Evolutionary conservation across 1,140 invertebrate species (phyloP).

Genomic region (Phthorimaea operculella): DNA sequence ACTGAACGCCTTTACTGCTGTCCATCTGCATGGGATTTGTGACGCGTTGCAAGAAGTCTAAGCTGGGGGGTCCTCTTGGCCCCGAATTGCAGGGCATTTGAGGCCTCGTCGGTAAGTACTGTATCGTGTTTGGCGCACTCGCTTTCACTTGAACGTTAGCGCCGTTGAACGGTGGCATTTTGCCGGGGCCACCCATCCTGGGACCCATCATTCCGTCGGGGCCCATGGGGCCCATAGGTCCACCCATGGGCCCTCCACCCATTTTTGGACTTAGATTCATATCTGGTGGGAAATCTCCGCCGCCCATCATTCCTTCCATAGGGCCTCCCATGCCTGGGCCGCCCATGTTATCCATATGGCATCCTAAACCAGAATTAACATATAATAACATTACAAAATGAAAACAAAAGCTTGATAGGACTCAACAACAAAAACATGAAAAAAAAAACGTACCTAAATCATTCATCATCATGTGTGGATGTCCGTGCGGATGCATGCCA

Average conservation of each 20-base stretch:
- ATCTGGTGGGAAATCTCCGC: conserved; percentile 65
- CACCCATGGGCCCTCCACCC: conserved; percentile 67
- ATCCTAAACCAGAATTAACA: conserved; percentile 40
- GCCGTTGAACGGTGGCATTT: conserved; percentile 78
- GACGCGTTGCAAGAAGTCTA: conserved; percentile 92
- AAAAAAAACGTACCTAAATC: conserved; percentile 43
- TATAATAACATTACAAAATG: background rate
- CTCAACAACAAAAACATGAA: background rate
- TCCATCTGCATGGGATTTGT: conserved; percentile 83
- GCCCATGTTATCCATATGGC: conserved; percentile 69
- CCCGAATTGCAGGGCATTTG: conserved; percentile 75
- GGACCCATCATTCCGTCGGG: conserved; percentile 62
- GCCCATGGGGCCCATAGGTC: conserved; percentile 64
- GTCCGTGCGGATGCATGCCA: conserved; percentile 54
- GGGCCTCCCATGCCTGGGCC: conserved; percentile 61
- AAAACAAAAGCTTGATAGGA: background rate
- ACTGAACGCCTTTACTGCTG: conserved; percentile 76
- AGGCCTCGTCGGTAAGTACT: conserved; percentile 93
- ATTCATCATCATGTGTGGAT: conserved; percentile 64
- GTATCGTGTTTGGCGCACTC: conserved; percentile 96
- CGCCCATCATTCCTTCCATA: conserved; percentile 65
- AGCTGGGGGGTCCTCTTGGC: conserved; percentile 84
- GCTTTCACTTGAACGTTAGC: conserved; percentile 94
- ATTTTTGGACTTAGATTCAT: conserved; percentile 71
- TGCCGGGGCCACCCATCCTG: conserved; percentile 66